Evolutionary conservation across 37 sponge, comb jelly and placozoan species (phyloP), one percentile per base, ranked within the genome.

Genomic region (Ianthella basta): DNA sequence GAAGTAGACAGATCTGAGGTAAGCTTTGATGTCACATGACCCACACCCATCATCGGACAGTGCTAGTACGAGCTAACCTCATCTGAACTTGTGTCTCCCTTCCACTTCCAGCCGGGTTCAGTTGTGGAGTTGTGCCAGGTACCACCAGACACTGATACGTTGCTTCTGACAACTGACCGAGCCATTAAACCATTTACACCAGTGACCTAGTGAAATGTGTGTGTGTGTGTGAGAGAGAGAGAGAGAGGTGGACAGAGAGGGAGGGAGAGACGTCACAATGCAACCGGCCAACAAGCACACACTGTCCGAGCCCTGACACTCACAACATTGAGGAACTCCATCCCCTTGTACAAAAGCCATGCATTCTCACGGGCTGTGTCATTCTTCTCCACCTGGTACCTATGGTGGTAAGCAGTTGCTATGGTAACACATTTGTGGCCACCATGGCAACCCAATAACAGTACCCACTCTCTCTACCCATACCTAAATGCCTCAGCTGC

Each of bases 31-130:
- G 50, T 44, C 30, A 68, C 84, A 83, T 55, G 23, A 8, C 4
- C n/a, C 41, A 73, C 55, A 66, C 34, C 30, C 67, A 82, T 44
- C 50, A 3, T 44, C 50, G 21, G 37, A 40, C 24, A 40, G 15
- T 68, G 14, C 54, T 68, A 20, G 21, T 66, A 60, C 29, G 15
- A 0, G 21, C 40, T 50, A n/a, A 93, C 93, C 84, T 90, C 91
- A 69, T 90, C 91, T 33, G 94, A 90, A 81, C 91, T 87, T n/a
- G 94, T 90, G 84, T 90, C 94, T 69, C 94, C 94, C 60, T 88
- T 90, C 94, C 94, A 94, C 41, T 61, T 61, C 94, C 94, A 94
- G 53, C 83, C 91, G 15, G 86, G 88, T 3, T 64, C 19, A 0
- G 79, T 41, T 39, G 75, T 60, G 15, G 91, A 90, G 73, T 84